Percentiles rank a stretch among this genome's conserved stretches.
These are phyloP conservation scores for mouse (Mus musculus) DNA, from an alignment of 2,113 vertebrate species.

Conservation along the genomic window GRCm39 chr7:117363001-117363500, in stretches of 20 bases:
- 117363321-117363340: background rate
- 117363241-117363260: background rate
- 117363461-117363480: background rate
- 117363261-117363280: background rate
- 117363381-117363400: background rate
- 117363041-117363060: background rate
- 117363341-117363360: background rate
- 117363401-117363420: background rate
- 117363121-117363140: background rate
- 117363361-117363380: background rate
- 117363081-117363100: background rate
- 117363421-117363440: background rate
- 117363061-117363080: background rate
- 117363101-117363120: no score
- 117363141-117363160: background rate
- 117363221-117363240: background rate
- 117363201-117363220: background rate
- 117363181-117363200: background rate
- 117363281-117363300: background rate
- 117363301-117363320: background rate
- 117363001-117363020: background rate
- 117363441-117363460: no score
- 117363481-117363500: background rate
- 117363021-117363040: background rate
- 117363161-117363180: background rate